Base-by-base conservation (phyloP, 2,113 vertebrate species). In the Neogale vison region DNA sequence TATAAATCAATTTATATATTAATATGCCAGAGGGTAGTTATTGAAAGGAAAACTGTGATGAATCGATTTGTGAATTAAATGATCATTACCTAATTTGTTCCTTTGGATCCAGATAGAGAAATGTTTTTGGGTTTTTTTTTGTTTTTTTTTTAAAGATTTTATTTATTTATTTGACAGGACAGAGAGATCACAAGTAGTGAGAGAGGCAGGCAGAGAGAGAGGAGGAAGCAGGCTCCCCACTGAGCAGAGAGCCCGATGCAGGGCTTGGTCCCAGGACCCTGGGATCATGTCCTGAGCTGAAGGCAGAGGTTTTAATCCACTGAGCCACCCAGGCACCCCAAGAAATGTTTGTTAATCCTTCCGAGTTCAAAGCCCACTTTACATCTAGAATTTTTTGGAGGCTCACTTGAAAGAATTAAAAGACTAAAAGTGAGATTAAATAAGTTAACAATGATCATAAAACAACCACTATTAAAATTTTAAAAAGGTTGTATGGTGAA, bases 1-100 rank as follows among this genome's bases (percentile, higher is more conserved):
- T 96, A 88, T 95, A 88, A 96, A 94, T 92, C 69, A 71, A 90
- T 94, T 93, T 71, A 81, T 9, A 93, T 95, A 94, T 90, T 96
- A 92, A 95, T 93, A 79, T 95, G 42, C 74, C 47, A 93, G 36
- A 95, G 39, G 45, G 15, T 90, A 89, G 29, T 20, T 87, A 93
- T n/a, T 88, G 61, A 96, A 94, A 91, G 42, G 17, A 87, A 95
- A 63, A 89, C 1, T 84, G 6, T 93, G 67, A 96, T n/a, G 87
- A 81, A 87, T 81, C 0, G 2, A 61, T 81, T 93, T 93, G 13
- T 92, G 87, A 93, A 95, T 90, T 93, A 50, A 84, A 90, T 84
- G 20, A 95, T 83, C 36, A 76, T 71, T 63, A 95, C 72, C 14
- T 88, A 74, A 20, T 79, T 82, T 93, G 79, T 84, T 15, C 57